Evolutionary conservation across 2,113 vertebrate species (phyloP).

Genomic region (Centropus unirufus): DNA sequence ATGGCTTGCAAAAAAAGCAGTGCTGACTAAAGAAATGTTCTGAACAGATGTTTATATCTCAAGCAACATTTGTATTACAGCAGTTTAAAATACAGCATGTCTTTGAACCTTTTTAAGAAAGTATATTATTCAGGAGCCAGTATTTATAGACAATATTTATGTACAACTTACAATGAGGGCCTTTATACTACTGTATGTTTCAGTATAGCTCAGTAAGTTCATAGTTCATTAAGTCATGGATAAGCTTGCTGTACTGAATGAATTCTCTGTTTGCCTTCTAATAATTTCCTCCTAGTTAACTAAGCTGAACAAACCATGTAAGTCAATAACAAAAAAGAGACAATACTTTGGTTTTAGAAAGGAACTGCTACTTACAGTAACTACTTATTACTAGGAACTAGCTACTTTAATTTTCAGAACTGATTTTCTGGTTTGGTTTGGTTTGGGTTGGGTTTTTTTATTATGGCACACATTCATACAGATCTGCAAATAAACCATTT

Average conservation of each 20-base stretch:
- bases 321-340: background rate
- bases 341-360: background rate
- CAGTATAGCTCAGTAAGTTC: background rate
- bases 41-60: slow-evolving; percentile 68
- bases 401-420: background rate
- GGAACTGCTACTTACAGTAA: background rate
- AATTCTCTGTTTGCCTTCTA: slow-evolving; percentile 17
- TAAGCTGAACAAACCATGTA: background rate
- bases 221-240: background rate
- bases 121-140: slow-evolving; percentile 36
- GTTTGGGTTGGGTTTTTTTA: background rate
- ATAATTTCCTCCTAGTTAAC: slow-evolving; percentile 39
- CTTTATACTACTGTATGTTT: slow-evolving; percentile 43
- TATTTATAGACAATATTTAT: slow-evolving; percentile 50
- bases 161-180: slow-evolving; percentile 35
- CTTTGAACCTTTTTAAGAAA: slow-evolving; percentile 67
- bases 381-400: no score
- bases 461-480: background rate
- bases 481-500: background rate
- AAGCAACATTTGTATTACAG: background rate
- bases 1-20: slow-evolving; percentile 66
- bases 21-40: slow-evolving; percentile 64
- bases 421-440: background rate
- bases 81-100: background rate
- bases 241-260: background rate